A percentile compares a stretch with the other conserved stretches of the same genome.
phyloP scores from a whole-genome alignment of 2,797 vertebrate species.

The Knipowitschia caucasica region DNA sequence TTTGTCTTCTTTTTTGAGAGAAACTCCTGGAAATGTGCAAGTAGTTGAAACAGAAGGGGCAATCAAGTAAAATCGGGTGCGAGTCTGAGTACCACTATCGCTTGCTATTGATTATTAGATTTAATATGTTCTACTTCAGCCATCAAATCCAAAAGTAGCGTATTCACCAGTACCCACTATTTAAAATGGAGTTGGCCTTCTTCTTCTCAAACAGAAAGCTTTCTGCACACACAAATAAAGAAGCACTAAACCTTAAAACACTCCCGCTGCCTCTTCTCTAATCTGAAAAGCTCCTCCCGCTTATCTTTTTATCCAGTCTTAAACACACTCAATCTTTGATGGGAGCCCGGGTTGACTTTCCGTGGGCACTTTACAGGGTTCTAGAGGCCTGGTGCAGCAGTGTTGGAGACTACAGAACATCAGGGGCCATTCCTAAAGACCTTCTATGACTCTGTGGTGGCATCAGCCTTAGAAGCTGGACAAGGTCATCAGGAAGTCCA shows the following conservation, averaged over 20 bases:
- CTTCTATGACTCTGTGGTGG: no score
- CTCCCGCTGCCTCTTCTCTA: constrained; percentile 9
- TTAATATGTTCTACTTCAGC: constrained; percentile 23
- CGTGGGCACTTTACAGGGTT: constrained; percentile 9
- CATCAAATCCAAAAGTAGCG: constrained; percentile 25
- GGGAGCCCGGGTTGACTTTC: constrained; percentile 31
- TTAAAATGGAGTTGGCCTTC: constrained; percentile 17
- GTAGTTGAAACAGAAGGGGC: no score
- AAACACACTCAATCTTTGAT: constrained; percentile 40
- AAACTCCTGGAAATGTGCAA: no score
- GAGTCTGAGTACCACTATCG: no score
- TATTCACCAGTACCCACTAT: constrained; percentile 15
- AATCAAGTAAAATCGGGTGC: no score
- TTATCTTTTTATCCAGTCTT: constrained; percentile 52
- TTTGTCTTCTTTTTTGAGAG: no score
- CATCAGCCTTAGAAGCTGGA: no score
- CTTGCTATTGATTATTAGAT: no score
- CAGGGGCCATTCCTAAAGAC: no score
- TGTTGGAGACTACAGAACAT: constrained; percentile 5
- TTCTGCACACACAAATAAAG: constrained; percentile 26
- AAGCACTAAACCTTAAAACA: constrained; percentile 43
- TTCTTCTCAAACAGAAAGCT: constrained; percentile 11
- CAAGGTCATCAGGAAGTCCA: no score
- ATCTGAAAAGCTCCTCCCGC: constrained; percentile 34
- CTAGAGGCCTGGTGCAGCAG: constrained; percentile 6